Conservation (phyloP, 2,797 vertebrate genomes). For the Chelon labrosus region DNA sequence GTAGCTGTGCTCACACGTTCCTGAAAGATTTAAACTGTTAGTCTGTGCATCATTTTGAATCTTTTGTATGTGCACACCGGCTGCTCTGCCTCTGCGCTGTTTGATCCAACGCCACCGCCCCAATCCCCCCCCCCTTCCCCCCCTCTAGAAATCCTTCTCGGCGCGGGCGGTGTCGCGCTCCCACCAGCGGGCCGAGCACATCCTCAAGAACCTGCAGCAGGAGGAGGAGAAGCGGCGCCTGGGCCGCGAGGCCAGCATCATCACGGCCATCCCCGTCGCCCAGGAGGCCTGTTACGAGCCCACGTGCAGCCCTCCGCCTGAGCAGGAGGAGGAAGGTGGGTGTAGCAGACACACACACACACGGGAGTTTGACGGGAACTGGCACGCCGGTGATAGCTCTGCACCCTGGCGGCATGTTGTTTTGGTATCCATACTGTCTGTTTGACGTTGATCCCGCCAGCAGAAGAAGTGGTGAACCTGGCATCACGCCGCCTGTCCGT, state of each 20-base stretch:
- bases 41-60: constrained; percentile 37
- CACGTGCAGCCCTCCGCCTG: constrained; percentile 94
- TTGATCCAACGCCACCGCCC: constrained; percentile 27
- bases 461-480: constrained; percentile 99
- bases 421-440: neutral
- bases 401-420: constrained; percentile 39
- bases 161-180: constrained; percentile 97
- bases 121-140: neutral
- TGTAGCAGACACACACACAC: neutral
- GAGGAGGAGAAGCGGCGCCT: constrained; percentile 97
- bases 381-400: neutral
- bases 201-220: constrained; percentile 98
- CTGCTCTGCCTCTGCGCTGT: constrained; percentile 19
- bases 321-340: constrained; percentile 99
- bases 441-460: constrained; percentile 82
- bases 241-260: constrained; percentile 97
- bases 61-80: constrained; percentile 26
- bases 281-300: constrained; percentile 99
- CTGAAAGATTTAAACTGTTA: constrained; percentile 30
- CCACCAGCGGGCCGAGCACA: constrained; percentile 97
- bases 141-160: constrained; percentile 95
- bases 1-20: constrained; percentile 50
- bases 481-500: constrained; percentile 96
- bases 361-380: neutral
- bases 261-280: constrained; percentile 96